These are phyloP conservation scores for Hypocryptadius cinnamomeus DNA, from an alignment of 2,113 vertebrate species.

Conservation along the genomic window DNA sequence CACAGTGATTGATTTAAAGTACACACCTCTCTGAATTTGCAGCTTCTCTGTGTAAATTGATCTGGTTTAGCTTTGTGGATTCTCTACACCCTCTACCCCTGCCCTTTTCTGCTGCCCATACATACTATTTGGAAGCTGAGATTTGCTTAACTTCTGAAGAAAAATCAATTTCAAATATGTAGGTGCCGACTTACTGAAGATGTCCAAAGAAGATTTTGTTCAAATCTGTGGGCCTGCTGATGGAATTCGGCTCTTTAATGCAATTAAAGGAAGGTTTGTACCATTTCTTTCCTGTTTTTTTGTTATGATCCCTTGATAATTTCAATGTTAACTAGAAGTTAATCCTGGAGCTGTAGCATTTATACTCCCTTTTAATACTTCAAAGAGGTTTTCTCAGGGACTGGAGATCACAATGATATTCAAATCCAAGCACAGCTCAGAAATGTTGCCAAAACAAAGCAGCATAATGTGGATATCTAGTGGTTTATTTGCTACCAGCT, in stretches of 20 bases:
- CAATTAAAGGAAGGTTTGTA: constrained; percentile 90
- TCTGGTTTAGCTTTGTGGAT: neutral
- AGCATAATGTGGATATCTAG: neutral
- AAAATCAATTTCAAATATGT: constrained; percentile 32
- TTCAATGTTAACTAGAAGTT: neutral
- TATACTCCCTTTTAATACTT: neutral
- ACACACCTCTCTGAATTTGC: neutral
- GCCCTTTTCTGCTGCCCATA: neutral
- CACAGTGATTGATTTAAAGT: neutral
- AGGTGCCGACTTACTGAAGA: constrained; percentile 91
- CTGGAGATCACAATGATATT: neutral
- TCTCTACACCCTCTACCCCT: neutral
- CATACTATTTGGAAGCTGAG: neutral
- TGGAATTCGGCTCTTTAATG: constrained; percentile 92
- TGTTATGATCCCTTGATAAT: neutral
- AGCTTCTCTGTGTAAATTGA: neutral
- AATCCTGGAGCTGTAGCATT: neutral
- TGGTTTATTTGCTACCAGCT: neutral
- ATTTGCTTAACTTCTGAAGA: constrained; percentile 45
- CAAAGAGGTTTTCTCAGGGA: neutral
- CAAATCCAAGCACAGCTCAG: neutral
- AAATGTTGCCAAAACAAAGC: neutral
- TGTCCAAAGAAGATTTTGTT: constrained; percentile 89
- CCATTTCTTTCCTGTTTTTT: neutral
- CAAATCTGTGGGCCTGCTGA: constrained; percentile 94